Conservation (phyloP, 30 jellyfish, hydroid and myxozoan species). For the Hydra vulgaris region DNA sequence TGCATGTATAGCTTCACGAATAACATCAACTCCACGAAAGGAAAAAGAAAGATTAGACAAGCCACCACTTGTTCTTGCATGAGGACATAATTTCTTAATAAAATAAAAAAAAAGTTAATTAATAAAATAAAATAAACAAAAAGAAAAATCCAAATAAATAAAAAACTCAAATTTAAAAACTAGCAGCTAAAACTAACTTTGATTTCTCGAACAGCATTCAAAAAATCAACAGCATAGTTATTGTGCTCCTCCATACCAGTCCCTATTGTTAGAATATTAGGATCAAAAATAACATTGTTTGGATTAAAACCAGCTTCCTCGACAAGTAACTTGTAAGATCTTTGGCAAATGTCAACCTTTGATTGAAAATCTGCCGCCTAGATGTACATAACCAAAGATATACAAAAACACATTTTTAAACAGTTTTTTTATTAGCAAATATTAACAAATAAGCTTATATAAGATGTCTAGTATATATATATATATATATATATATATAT, state of each 20-base stretch:
- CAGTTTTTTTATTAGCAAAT: too few relatives aligned
- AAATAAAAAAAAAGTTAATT: not conserved
- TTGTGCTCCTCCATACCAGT: conserved; percentile 99
- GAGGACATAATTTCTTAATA: conserved; percentile 73
- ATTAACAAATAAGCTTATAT: too few relatives aligned
- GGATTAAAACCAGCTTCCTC: conserved; percentile 53
- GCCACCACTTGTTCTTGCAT: conserved; percentile 94
- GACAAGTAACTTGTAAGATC: conserved; percentile 66
- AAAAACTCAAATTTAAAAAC: too few relatives aligned
- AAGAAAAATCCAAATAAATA: too few relatives aligned
- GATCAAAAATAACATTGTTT: conserved; percentile 81
- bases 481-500: too few relatives aligned
- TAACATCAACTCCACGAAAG: conserved; percentile 80
- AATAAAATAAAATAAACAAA: too few relatives aligned
- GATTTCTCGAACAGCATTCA: conserved; percentile 58
- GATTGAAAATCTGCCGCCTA: conserved; percentile 90
- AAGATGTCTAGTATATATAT: too few relatives aligned
- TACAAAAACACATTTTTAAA: too few relatives aligned
- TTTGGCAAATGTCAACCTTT: conserved; percentile 71
- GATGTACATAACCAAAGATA: too few relatives aligned
- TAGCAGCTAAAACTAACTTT: too few relatives aligned
- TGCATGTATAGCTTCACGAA: conserved; percentile 88
- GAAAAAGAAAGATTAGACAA: conserved; percentile 85
- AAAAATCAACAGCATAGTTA: conserved; percentile 67
- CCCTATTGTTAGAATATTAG: conserved; percentile 86